Percentiles rank a stretch among this genome's conserved stretches.
phyloP scores from a whole-genome alignment of 2,888 invertebrate species.

The Rhopalosiphum nymphaeae region DNA sequence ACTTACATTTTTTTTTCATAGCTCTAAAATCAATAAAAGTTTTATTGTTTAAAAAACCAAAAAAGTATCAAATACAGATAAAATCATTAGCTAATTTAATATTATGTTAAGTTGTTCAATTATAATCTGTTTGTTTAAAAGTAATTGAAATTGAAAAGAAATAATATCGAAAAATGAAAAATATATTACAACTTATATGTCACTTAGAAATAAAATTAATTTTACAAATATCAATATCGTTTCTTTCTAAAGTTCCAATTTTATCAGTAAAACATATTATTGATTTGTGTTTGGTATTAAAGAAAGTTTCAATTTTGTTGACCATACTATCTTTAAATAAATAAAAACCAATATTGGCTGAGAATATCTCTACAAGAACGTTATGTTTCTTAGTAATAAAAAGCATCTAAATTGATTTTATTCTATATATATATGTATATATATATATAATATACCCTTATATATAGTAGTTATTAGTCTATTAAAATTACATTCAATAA shows the following conservation, averaged over 20 bases:
- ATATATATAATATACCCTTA: neutral
- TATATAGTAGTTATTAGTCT: neutral
- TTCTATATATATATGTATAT: neutral
- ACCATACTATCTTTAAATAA: constrained; percentile 27
- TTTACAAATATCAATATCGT: constrained; percentile 38
- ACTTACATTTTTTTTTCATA: neutral
- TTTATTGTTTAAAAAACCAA: neutral
- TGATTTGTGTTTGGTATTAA: constrained; percentile 14
- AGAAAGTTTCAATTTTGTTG: constrained; percentile 33
- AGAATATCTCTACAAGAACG: neutral
- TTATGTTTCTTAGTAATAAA: neutral
- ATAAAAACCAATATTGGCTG: constrained; percentile 16
- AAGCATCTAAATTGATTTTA: neutral
- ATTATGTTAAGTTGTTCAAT: neutral
- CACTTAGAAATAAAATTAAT: constrained; percentile 37
- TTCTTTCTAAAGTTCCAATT: constrained; percentile 19
- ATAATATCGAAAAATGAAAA: neutral
- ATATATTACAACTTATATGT: neutral
- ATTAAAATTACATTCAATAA: neutral
- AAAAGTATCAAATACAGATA: neutral
- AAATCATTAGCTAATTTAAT: neutral
- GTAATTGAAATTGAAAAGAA: neutral
- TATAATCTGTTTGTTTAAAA: constrained; percentile 9
- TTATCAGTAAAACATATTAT: constrained; percentile 15
- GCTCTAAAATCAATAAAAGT: neutral